Percentiles rank a stretch among this genome's conserved stretches.
Evolutionary conservation across 2,888 invertebrate species (phyloP).

Genomic region (Halictus ligatus): DNA sequence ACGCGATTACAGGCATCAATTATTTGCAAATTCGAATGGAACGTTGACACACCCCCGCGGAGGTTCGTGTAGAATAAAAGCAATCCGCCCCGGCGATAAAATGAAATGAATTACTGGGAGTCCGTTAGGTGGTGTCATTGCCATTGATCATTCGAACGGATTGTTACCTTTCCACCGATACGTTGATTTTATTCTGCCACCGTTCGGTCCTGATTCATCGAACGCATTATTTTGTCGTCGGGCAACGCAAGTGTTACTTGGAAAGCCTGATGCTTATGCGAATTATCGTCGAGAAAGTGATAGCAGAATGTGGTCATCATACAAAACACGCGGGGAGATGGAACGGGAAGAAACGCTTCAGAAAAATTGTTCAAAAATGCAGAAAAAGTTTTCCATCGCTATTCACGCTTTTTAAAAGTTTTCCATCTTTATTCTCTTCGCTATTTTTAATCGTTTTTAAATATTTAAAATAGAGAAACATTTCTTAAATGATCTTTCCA

Average conservation of each 20-base stretch:
- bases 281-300: no score
- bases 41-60: neutral
- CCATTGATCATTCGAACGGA: neutral
- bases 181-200: neutral
- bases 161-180: neutral
- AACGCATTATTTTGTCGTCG: neutral
- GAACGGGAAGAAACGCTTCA: no score
- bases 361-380: neutral
- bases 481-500: no score
- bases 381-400: no score
- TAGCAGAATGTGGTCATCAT: no score
- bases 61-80: neutral
- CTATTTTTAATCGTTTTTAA: no score
- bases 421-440: no score
- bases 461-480: no score
- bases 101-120: neutral
- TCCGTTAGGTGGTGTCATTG: neutral
- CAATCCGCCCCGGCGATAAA: neutral
- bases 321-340: no score
- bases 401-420: no score
- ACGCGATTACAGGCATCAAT: conserved; percentile 9
- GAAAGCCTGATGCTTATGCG: no score
- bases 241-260: neutral
- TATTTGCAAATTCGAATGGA: conserved; percentile 20
- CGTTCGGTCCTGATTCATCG: neutral